phyloP scores from a whole-genome alignment of 2,113 vertebrate genomes.

The Oryzias curvinotus region DNA sequence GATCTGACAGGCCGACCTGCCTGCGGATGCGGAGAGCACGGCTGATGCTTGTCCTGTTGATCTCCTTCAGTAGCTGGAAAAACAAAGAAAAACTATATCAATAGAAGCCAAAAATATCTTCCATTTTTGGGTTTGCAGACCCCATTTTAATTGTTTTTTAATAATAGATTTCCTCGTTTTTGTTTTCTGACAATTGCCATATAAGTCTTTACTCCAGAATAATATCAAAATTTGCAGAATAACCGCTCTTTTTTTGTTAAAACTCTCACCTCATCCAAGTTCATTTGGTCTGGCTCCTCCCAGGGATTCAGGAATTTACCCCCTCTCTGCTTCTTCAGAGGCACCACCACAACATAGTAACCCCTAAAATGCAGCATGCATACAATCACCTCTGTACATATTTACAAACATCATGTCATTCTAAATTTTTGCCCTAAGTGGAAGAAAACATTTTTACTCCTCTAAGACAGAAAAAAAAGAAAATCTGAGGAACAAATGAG shows the following conservation, averaged over 20 bases:
- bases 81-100: slow-evolving; percentile 4
- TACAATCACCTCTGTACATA: slow-evolving; percentile 7
- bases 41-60: slow-evolving; percentile 87
- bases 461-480: slow-evolving; percentile 2
- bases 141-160: too few relatives aligned
- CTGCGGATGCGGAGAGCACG: slow-evolving; percentile 88
- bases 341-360: slow-evolving; percentile 96
- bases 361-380: slow-evolving; percentile 78
- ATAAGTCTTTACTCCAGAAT: too few relatives aligned
- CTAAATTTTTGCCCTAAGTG: too few relatives aligned
- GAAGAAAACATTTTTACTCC: too few relatives aligned
- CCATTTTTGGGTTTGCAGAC: too few relatives aligned
- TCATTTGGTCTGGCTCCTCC: slow-evolving; percentile 97
- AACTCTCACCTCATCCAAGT: slow-evolving; percentile 90
- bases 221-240: too few relatives aligned
- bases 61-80: slow-evolving; percentile 89
- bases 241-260: too few relatives aligned
- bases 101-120: too few relatives aligned
- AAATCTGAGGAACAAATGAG: background rate
- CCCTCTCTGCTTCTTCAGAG: slow-evolving; percentile 92
- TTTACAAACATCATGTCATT: background rate
- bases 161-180: too few relatives aligned
- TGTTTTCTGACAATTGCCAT: too few relatives aligned
- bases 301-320: slow-evolving; percentile 94
- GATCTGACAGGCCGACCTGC: slow-evolving; percentile 83